Conservation (phyloP, 2,888 invertebrate species). For the Suillia variegata region DNA sequence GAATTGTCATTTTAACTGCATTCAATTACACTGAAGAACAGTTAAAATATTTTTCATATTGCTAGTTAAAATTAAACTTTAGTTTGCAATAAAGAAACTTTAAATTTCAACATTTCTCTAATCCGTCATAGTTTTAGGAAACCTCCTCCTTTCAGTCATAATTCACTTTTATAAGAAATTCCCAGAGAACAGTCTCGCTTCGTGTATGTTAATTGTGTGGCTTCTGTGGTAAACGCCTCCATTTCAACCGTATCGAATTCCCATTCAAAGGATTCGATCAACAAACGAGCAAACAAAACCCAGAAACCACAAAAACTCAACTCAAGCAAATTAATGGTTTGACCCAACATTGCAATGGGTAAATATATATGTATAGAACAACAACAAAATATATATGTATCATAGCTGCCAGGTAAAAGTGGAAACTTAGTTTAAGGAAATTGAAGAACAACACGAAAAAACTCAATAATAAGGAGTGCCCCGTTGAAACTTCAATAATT, state of each 20-base stretch:
- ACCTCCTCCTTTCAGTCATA: too few species aligned
- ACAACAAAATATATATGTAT: too few species aligned
- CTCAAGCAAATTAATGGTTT: background rate
- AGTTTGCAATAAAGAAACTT: too few species aligned
- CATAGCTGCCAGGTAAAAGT: slow-evolving; percentile 22
- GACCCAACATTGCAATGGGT: background rate
- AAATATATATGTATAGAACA: too few species aligned
- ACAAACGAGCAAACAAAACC: slow-evolving; percentile 8
- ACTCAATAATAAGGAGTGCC: background rate
- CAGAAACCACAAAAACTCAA: slow-evolving; percentile 13
- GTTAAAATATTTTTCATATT: too few species aligned
- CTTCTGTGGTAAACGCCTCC: slow-evolving; percentile 16
- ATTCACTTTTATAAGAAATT: too few species aligned
- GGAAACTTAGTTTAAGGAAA: background rate
- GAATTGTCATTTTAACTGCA: too few species aligned
- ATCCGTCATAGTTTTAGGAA: too few species aligned
- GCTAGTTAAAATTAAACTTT: too few species aligned
- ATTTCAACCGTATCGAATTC: background rate
- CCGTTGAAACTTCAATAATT: background rate
- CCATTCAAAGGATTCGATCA: background rate
- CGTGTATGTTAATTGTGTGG: slow-evolving; percentile 15
- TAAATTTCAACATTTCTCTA: too few species aligned
- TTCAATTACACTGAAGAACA: too few species aligned
- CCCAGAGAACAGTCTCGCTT: too few species aligned
- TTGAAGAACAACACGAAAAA: background rate